These are phyloP conservation scores for Syngnathus typhle DNA, from an alignment of 2,113 vertebrate species.

Conservation along the genomic window DNA sequence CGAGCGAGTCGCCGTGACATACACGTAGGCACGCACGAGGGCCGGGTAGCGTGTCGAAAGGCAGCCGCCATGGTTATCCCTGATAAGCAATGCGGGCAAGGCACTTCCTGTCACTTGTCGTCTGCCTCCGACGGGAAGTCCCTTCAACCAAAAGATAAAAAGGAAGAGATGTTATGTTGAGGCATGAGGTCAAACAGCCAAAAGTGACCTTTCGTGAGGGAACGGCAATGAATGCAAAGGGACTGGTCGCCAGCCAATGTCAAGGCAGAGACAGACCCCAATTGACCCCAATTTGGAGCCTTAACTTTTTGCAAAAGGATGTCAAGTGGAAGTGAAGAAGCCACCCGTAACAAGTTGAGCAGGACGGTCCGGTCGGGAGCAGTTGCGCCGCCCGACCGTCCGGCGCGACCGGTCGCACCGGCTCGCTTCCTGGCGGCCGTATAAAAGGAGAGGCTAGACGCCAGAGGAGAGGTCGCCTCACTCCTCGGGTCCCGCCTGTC, in stretches of 20 bases:
- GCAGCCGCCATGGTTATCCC: background rate
- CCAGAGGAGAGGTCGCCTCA: background rate
- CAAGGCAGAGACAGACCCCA: no score
- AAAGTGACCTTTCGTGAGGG: no score
- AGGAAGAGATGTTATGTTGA: background rate
- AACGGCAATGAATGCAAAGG: no score
- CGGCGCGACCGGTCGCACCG: conserved; percentile 10
- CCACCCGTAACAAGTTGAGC: background rate
- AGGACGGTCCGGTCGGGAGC: background rate
- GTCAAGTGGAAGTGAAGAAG: background rate
- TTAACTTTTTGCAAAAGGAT: no score
- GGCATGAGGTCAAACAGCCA: no score
- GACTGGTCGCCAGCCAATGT: no score
- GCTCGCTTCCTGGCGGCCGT: background rate
- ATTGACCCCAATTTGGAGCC: no score
- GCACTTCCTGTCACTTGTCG: background rate
- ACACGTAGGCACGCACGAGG: background rate
- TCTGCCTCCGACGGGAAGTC: background rate
- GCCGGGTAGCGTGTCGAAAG: background rate
- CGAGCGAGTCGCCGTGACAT: background rate
- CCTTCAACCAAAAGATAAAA: background rate
- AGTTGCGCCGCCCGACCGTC: background rate
- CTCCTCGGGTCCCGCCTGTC: background rate
- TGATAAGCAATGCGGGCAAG: background rate
- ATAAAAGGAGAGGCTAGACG: conserved; percentile 19